Percentiles rank a stretch among this genome's conserved stretches.
Conservation (phyloP, 2,113 vertebrate genomes). For the Tinamus guttatus region DNA sequence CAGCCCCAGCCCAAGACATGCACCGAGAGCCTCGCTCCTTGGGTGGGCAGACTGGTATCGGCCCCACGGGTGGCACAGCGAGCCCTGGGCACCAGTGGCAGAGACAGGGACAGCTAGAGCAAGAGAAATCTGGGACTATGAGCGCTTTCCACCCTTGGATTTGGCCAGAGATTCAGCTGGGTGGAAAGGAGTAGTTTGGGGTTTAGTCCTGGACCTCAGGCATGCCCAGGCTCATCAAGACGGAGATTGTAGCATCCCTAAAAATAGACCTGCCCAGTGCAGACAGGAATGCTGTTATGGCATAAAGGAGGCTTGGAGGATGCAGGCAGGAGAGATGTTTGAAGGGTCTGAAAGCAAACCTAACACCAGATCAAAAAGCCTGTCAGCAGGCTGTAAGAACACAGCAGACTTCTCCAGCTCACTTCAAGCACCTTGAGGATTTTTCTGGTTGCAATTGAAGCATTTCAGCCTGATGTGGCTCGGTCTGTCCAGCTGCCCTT, state of each 20-base stretch:
- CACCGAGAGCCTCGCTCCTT: rapidly evolving
- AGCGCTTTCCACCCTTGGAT: not conserved
- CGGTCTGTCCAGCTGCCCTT: not conserved
- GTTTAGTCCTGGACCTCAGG: rapidly evolving
- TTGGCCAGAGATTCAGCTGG: not conserved
- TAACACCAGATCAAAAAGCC: not conserved
- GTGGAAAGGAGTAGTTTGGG: not conserved
- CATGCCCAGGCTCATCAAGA: rapidly evolving
- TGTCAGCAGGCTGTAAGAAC: not conserved
- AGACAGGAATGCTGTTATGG: conserved; percentile 8
- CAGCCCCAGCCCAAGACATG: not conserved
- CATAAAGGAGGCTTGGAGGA: not conserved
- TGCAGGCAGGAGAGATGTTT: not conserved
- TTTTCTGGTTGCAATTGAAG: not conserved
- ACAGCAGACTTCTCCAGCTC: not conserved
- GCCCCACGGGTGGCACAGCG: rapidly evolving
- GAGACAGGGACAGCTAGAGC: not conserved
- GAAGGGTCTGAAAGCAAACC: conserved; percentile 38
- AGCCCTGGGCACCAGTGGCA: not conserved
- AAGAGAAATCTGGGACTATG: rapidly evolving
- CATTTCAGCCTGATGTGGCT: not conserved
- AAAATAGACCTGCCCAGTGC: not conserved
- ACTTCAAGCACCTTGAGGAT: not conserved
- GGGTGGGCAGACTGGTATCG: not conserved
- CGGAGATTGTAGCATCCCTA: not conserved